Base-by-base conservation (phyloP, 1,140 invertebrate genomes). In the Leptinotarsa undecemlineata region DNA sequence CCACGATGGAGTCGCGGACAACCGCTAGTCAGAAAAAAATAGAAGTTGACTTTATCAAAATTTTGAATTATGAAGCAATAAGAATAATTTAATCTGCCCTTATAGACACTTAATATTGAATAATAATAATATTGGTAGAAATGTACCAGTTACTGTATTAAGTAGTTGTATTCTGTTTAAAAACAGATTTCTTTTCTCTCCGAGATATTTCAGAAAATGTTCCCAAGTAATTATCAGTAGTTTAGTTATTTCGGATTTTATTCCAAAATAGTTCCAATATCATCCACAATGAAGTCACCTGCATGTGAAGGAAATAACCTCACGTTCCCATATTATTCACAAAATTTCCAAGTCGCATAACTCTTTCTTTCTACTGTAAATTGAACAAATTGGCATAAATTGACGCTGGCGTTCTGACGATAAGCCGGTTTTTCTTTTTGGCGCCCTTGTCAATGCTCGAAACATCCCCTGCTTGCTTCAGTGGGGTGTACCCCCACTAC, bases 401-500 rank as follows among this genome's bases (percentile, higher is more conserved):
- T 64, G 15, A 14, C 62, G 20, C 62, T 57, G 51, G n/a, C 64
- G 17, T 67, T 23, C 26, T 19, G 48, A 48, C 68, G 33, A 48
- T 33, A 69, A 69, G 68, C 68, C 68, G 68, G 68, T 69, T 69
- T 57, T 48, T 48, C 68, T n/a, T 76, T 80, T 78, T 80, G 73
- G 78, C 78, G 75, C 78, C 78, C 78, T 77, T 73, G 71, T 69
- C 21, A 68, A 42, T 70, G 71, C 68, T 71, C 73, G 66, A 70
- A 72, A 77, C 76, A 75, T 76, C 74, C 78, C 77, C 78, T 76
- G 71, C 68, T 21, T 63, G 71, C 6, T 26, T 26, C 51, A 47
- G 17, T 72, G 75, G 76, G 76, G 76, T 79, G 74, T 71, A 66
- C 73, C 78, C 78, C 78, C 78, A 76, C 78, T 66, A 75, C 63